Conservation (phyloP, 2,113 vertebrate genomes). For the Blennius ocellaris region DNA sequence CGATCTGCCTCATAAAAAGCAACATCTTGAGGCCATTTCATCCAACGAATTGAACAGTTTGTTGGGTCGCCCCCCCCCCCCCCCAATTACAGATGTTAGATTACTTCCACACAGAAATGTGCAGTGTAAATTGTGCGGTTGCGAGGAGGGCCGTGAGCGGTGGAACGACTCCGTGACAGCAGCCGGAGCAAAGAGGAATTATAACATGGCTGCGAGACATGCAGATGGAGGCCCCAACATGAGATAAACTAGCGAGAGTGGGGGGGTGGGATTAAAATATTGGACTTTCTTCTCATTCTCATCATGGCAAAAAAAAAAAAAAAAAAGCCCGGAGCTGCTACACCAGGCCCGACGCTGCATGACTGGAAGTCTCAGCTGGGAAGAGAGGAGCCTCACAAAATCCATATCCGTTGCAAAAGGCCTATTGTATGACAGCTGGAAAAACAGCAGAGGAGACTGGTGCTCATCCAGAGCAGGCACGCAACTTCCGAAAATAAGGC, state of each 20-base stretch:
- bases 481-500: constrained; percentile 34
- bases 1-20: constrained; percentile 25
- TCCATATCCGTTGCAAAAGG: constrained; percentile 32
- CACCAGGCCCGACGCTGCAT: constrained; percentile 20
- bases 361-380: constrained; percentile 56
- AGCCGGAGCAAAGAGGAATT: constrained; percentile 47
- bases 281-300: constrained; percentile 47
- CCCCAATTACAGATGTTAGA: constrained; percentile 47
- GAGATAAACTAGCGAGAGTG: constrained; percentile 46
- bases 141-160: constrained; percentile 36
- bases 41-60: constrained; percentile 21
- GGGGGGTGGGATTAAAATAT: constrained; percentile 48
- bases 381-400: constrained; percentile 37
- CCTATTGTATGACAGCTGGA: constrained; percentile 61
- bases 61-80: too few relatives aligned
- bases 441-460: constrained; percentile 49
- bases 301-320: constrained; percentile 2
- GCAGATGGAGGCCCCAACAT: constrained; percentile 48
- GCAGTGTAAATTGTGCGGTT: constrained; percentile 28
- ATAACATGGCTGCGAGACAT: constrained; percentile 51
- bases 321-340: constrained; percentile 32
- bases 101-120: constrained; percentile 28
- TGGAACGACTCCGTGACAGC: constrained; percentile 23
- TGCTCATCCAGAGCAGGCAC: constrained; percentile 30
- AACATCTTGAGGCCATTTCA: constrained; percentile 46